phyloP scores from a whole-genome alignment of 2,888 invertebrate species.

The Thalpophila matura region DNA sequence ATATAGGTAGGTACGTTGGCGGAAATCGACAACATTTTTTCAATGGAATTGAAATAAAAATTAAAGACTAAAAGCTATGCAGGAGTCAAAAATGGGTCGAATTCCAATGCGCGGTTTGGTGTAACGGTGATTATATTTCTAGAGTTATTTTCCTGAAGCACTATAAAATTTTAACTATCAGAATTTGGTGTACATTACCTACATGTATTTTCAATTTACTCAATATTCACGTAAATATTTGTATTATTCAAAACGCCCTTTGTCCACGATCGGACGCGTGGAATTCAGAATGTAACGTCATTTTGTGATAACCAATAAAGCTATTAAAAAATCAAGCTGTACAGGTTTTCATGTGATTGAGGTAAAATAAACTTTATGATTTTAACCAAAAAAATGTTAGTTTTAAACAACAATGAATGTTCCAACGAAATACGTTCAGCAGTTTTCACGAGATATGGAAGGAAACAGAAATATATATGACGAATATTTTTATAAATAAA shows the following conservation, averaged over 20 bases:
- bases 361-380: too few species aligned
- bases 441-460: too few species aligned
- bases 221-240: background rate
- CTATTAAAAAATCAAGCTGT: too few species aligned
- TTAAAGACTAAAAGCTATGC: conserved; percentile 40
- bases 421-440: too few species aligned
- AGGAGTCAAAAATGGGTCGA: conserved; percentile 12
- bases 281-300: background rate
- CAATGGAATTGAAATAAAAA: conserved; percentile 38
- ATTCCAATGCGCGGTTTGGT: conserved; percentile 21
- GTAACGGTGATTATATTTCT: conserved; percentile 17
- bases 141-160: too few species aligned
- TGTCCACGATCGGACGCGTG: background rate
- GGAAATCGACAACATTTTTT: conserved; percentile 37
- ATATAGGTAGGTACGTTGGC: conserved; percentile 31
- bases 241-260: background rate
- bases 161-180: too few species aligned
- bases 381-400: too few species aligned
- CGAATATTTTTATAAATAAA: too few species aligned
- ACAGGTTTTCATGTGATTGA: too few species aligned
- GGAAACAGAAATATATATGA: too few species aligned
- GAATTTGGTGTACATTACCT: background rate
- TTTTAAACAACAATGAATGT: too few species aligned
- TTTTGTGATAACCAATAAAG: background rate
- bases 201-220: background rate